Evolutionary conservation across 1,140 invertebrate species (phyloP), one percentile per base, ranked within the genome.

Genomic region (Drosophila cardini): DNA sequence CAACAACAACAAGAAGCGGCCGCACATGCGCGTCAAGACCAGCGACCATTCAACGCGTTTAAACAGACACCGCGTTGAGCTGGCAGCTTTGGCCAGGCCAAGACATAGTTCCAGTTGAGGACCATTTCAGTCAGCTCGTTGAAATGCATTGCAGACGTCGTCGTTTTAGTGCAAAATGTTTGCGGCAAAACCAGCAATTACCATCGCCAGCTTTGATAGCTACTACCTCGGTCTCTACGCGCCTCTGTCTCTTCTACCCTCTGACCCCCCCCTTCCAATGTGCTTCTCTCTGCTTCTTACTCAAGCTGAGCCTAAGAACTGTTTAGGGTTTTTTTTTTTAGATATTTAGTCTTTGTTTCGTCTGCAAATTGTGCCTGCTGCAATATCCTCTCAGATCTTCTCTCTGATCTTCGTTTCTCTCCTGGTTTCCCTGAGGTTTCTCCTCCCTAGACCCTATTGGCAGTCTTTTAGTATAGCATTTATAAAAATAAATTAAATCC

Each of bases 141-240:
- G 72, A 76, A 72, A 64, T 75, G 74, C 75, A 80, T 62, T 70
- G 36, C 11, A 36, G 62, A 58, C 38, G 42, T 52, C 56, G 70
- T 74, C 72, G 65, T 73, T 85, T 82, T 90, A 84, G 89, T 89
- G 89, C 84, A 91, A 90, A 90, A 90, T 89, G 87, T 81, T 87
- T 77, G 78, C 67, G 72, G 81, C 80, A 67, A 89, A 91, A 90
- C 87, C 87, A 82, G 84, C 87, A 90, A 90, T 90, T 90, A 90
- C 87, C 87, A 89, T 90, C 89, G 87, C 87, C 83, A 89, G 84
- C 80, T 90, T 79, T 91, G 87, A 90, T 90, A 90, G 89, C 83
- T 83, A 30, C 45, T 48, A 50, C 38, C 18, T 11, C 38, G 3
- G 9, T 40, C 11, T 63, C 46, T 62, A 9, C 48, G 38, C 32